Evolutionary conservation across 2,888 invertebrate genomes (phyloP).

Genomic region (Oscheius sp.): DNA sequence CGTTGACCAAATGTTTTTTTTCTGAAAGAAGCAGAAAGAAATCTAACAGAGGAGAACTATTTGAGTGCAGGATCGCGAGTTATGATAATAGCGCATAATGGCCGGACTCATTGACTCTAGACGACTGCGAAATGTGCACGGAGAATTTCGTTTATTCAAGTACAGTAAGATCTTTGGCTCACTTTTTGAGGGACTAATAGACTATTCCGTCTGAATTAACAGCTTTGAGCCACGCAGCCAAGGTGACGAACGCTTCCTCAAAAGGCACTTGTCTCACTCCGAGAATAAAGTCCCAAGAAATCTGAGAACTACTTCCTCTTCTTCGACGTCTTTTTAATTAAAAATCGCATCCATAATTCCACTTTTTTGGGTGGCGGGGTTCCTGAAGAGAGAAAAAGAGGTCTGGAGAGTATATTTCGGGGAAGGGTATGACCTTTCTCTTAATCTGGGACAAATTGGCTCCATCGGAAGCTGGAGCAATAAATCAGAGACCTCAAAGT

Average conservation of each 20-base stretch:
- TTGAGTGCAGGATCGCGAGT: not conserved
- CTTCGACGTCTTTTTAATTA: too few species aligned
- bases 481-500: not conserved
- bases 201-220: too few species aligned
- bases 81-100: conserved; percentile 28
- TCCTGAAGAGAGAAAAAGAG: too few species aligned
- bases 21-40: not conserved
- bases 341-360: too few species aligned
- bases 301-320: not conserved
- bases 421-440: not conserved
- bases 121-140: conserved; percentile 10
- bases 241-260: too few species aligned
- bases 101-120: conserved; percentile 21
- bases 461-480: not conserved
- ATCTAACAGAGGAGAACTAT: not conserved
- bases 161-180: not conserved
- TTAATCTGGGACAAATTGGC: conserved; percentile 1
- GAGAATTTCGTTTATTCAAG: too few species aligned
- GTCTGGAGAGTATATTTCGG: not conserved
- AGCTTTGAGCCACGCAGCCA: too few species aligned
- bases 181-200: too few species aligned
- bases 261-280: too few species aligned
- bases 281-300: not conserved
- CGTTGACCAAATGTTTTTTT: too few species aligned
- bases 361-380: too few species aligned